Evolutionary conservation across 2,888 invertebrate genomes (phyloP), one percentile per base, ranked within the genome.

Genomic region (Epinotia nisella): DNA sequence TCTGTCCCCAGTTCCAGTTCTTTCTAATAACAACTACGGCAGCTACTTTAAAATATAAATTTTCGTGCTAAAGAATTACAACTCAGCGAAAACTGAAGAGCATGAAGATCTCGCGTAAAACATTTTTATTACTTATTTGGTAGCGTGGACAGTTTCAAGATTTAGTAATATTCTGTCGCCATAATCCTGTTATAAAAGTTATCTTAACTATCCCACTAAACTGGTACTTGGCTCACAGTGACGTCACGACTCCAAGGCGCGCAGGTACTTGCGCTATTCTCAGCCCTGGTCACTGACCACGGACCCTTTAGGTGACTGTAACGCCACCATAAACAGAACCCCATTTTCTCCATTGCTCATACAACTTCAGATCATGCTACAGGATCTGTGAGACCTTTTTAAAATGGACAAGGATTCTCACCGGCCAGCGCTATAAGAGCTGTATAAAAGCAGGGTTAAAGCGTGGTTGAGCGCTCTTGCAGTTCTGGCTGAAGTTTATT

Each of bases 271-370:
- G 84, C 83, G 85, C 88, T 92, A 92, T 91, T 91, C 91, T 90
- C 85, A 87, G 85, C 87, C 83, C 86, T 92, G 92, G 93, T 92
- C 93, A 92, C 82, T 92, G 93, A 93, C 92, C 93, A 92, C 83
- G 82, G 86, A 88, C 91, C 93, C 92, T 91, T 90, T 89, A 81
- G 92, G 91, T 93, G 92, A 92, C 89, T 92, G 92, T 88, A 88
- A 90, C 82, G 78, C 92, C 90, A 89, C 76, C 79, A 75, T 79
- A 76, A 75, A 75, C 72, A 83, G 89, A 86, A 75, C 83, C 75
- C 76, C 75, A 76, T 64, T 75, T 71, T 68, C 74, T 74, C 77
- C 78, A 79, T 74, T 59, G 71, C 74, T 73, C 65, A 74, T 75
- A 76, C 75, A 70, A 59, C 70, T 78, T 75, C 66, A 53, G 45